Conservation (phyloP, 2,113 vertebrate genomes). For the Channa maculata region DNA sequence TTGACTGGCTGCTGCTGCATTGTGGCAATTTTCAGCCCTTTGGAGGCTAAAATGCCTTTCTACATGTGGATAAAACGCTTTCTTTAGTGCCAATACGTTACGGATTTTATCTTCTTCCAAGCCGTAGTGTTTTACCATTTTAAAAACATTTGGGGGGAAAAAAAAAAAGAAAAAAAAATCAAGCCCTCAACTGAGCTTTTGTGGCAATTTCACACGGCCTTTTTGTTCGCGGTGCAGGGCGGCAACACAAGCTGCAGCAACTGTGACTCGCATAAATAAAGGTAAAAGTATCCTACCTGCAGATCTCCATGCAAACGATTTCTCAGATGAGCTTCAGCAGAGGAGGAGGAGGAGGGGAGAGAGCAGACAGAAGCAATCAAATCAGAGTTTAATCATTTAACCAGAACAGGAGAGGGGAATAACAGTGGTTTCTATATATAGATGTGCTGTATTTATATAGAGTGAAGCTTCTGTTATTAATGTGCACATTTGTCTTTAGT, state of each 20-base stretch:
- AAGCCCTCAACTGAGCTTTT: slow-evolving; percentile 1
- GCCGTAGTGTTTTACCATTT: neutral
- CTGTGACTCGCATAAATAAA: neutral
- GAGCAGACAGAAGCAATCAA: slow-evolving; percentile 47
- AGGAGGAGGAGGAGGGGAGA: slow-evolving; percentile 40
- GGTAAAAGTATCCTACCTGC: slow-evolving; percentile 85
- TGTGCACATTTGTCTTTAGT: slow-evolving; percentile 17
- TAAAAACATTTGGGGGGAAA: neutral
- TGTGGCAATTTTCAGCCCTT: slow-evolving; percentile 28
- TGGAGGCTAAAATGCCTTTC: slow-evolving; percentile 26
- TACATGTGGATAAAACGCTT: slow-evolving; percentile 16
- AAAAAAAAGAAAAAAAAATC: neutral
- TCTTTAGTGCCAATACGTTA: neutral
- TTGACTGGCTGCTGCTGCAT: slow-evolving; percentile 14
- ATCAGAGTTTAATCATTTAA: slow-evolving; percentile 29
- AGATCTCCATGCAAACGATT: slow-evolving; percentile 98
- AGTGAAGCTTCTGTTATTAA: neutral
- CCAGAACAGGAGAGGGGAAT: slow-evolving; percentile 19
- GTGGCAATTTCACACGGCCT: neutral
- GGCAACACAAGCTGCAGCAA: too few relatives aligned
- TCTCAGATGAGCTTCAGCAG: slow-evolving; percentile 93
- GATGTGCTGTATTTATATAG: neutral
- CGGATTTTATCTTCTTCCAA: slow-evolving; percentile 12
- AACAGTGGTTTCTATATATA: neutral
- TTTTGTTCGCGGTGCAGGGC: too few relatives aligned